Evolutionary conservation across 2,113 vertebrate species (phyloP), one percentile per base, ranked within the genome.

Genomic region (Crotalus horridus): DNA sequence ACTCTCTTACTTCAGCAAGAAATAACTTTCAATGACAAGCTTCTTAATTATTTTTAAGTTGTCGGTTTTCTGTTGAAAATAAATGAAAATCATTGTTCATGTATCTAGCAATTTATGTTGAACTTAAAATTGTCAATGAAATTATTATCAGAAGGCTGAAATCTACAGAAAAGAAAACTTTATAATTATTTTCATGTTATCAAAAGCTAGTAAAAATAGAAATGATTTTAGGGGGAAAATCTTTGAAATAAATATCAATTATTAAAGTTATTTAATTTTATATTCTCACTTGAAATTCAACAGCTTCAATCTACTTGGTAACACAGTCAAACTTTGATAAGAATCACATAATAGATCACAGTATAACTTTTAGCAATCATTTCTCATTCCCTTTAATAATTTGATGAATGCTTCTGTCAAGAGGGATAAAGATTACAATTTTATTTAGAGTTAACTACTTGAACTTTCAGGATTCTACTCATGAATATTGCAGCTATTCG

Each of bases 401-500:
- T 97, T 98, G 97, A 97, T 97, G 96, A 97, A 98, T 97, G 97
- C 96, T 94, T 95, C 96, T 98, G 97, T 96, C 97, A 96, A 95
- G 85, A 92, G 46, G 93, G 97, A 97, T 97, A 97, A 97, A 97
- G 95, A 97, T 97, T 97, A 97, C 93, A 97, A 95, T 97, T 97
- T 97, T 96, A 93, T 93, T 96, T 96, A 88, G 96, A 94, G 93
- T 94, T 94, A 97, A 97, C 95, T 96, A 95, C 93, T 96, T 97
- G 96, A 97, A 97, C 95, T 97, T 97, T 96, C 93, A 96, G 96
- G 95, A 96, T 95, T 95, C 91, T 29, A 55, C 96, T 97, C 96
- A 96, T 96, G 96, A 97, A 96, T 96, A 97, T 95, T 96, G 94
- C 92, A 95, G 95, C 88, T 85, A 55, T 26, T 94, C 39, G 59